Evolutionary conservation across 2,888 invertebrate species (phyloP).

Genomic region (Imbricaverruca yamaguchii): DNA sequence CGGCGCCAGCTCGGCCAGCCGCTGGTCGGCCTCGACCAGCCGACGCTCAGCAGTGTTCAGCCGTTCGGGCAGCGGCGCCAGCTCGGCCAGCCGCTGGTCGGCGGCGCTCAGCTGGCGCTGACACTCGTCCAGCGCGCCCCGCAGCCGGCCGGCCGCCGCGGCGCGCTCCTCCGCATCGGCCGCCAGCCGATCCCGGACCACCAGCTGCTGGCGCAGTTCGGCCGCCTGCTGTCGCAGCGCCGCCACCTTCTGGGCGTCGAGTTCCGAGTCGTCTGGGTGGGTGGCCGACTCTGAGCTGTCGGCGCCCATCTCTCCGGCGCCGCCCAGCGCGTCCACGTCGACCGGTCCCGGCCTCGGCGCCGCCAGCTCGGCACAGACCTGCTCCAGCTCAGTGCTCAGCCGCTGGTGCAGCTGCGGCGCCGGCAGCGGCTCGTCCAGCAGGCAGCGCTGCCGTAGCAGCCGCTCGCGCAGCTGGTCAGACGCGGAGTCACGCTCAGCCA

Average conservation of each 20-base stretch:
- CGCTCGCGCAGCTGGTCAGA: conserved; percentile 25
- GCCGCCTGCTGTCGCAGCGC: conserved; percentile 16
- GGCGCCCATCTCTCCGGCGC: conserved; percentile 13
- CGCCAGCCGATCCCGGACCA: conserved; percentile 26
- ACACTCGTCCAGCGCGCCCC: not conserved
- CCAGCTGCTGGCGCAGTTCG: conserved; percentile 23
- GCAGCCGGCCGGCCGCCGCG: not conserved
- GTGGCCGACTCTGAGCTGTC: conserved; percentile 1
- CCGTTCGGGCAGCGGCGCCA: conserved; percentile 26
- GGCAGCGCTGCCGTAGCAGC: conserved; percentile 22
- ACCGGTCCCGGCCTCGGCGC: conserved; percentile 26
- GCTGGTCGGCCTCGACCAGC: conserved; percentile 23
- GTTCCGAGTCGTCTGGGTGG: conserved; percentile 8
- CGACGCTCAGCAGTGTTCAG: conserved; percentile 29
- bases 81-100: conserved; percentile 13
- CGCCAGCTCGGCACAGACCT: conserved; percentile 25
- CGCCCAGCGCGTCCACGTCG: conserved; percentile 23
- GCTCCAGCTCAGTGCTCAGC: conserved; percentile 19
- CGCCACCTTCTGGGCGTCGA: not conserved
- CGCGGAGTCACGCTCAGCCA: conserved; percentile 25
- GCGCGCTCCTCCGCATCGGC: conserved; percentile 24
- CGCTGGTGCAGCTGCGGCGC: conserved; percentile 24
- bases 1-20: conserved; percentile 23
- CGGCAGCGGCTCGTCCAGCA: conserved; percentile 8
- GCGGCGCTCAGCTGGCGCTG: conserved; percentile 11